Evolutionary conservation across 1,140 invertebrate species (phyloP), one percentile per base, ranked within the genome.

Genomic region (Portunus trituberculatus): DNA sequence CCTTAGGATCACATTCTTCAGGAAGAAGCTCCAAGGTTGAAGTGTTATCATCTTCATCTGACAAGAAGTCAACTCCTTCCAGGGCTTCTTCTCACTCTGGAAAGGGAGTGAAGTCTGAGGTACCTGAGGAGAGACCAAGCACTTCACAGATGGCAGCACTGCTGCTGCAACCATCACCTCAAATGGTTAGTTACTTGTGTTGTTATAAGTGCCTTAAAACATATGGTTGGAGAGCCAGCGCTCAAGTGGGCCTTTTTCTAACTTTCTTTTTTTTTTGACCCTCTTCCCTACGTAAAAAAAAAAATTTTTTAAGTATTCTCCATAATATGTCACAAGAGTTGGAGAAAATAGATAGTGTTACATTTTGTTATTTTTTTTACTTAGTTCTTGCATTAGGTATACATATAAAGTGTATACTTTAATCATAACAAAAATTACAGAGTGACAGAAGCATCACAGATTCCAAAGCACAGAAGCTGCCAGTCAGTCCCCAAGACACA

Each of bases 1-100:
- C 29, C 16, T 91, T 29, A 32, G n/a, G 4, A 14, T 48, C 45
- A 90, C 7, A 91, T 52, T 91, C 89, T 59, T 91, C 31, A 91
- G 16, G 12, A 31, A 91, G 14, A 20, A 31, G 67, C 32, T 20
- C 12, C 7, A n/a, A 76, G 25, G 12, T 4, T 25, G 45, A 91
- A 59, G 16, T 20, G 28, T 59, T 48, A 59, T 39, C 59, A 91
- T 39, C 59, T 31, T 3, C 32, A 8, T 32, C 67, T 32, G 3
- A 76, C 67, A 91, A 39, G 31, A 91, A 31, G 48, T 59, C 52
- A 76, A 10, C 46, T 28, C 14, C n/a, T 59, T 39, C 89, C 48
- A 91, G 31, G 52, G 31, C 10, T 76, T 8, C 31, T 67, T 14
- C 52, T 20, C 12, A 31, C 45, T 28, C 14, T 28, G 67, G 25